Percentiles rank a stretch among this genome's conserved stretches.
These are phyloP conservation scores for Tiliacea citrago DNA, from an alignment of 2,888 invertebrate species.

Conservation along the genomic window DNA sequence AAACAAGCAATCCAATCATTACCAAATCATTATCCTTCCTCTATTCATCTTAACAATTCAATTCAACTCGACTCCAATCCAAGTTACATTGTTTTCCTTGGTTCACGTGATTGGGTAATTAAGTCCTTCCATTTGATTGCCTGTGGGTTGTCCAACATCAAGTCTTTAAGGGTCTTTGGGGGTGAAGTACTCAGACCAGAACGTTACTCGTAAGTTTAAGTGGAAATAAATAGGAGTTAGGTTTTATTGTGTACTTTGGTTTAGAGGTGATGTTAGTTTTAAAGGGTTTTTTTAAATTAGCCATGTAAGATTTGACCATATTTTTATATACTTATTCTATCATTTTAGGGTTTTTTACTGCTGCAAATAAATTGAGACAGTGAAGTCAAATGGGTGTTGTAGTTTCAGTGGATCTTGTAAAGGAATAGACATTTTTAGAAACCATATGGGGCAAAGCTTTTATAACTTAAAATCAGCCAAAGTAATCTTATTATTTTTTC, in stretches of 20 bases:
- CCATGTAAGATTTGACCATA: neutral
- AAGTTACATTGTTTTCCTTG: constrained; percentile 73
- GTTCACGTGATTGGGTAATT: constrained; percentile 74
- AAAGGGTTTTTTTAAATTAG: constrained; percentile 19
- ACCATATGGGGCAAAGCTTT: neutral
- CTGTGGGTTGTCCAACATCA: constrained; percentile 75
- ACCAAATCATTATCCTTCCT: constrained; percentile 14
- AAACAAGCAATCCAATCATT: constrained; percentile 13
- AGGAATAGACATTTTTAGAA: neutral
- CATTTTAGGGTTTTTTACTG: neutral
- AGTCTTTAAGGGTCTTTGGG: constrained; percentile 60
- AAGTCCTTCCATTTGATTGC: constrained; percentile 74
- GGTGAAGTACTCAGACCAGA: constrained; percentile 40
- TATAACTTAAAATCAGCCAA: neutral
- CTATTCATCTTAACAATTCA: constrained; percentile 46
- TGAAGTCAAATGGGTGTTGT: too few species aligned
- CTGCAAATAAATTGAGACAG: neutral
- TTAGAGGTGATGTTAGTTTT: constrained; percentile 17
- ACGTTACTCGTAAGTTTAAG: constrained; percentile 45
- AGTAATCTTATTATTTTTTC: neutral
- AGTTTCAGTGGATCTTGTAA: too few species aligned
- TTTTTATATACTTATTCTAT: neutral
- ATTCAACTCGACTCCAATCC: constrained; percentile 62
- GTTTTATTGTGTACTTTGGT: constrained; percentile 45
- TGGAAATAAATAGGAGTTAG: constrained; percentile 45